Evolutionary conservation across 2,797 vertebrate genomes (phyloP).

Genomic region (Ceryle rudis): DNA sequence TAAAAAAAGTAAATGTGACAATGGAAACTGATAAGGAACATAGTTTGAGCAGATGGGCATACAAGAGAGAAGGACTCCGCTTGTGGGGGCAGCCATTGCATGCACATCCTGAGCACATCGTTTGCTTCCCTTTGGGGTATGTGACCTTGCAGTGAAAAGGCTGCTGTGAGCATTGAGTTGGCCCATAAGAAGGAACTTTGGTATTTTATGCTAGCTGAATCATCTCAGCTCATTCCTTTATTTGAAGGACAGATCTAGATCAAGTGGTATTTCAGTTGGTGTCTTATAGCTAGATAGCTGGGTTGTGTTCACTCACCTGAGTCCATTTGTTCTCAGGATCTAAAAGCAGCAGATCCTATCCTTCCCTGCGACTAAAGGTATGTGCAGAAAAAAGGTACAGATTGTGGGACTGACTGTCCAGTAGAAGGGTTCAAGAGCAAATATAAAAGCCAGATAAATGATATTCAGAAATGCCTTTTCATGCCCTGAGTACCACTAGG

Average conservation of each 20-base stretch:
- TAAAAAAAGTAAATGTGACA: neutral
- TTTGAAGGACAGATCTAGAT: neutral
- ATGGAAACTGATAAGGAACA: neutral
- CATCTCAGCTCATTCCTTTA: neutral
- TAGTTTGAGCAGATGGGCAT: neutral
- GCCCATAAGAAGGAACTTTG: neutral
- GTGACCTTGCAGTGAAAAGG: neutral
- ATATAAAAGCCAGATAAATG: neutral
- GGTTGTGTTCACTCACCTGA: neutral
- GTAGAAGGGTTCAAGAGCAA: neutral
- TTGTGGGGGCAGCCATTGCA: neutral
- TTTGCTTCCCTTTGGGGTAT: neutral
- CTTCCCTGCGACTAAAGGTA: neutral
- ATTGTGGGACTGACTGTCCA: neutral
- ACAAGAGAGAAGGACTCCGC: neutral
- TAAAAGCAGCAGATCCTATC: neutral
- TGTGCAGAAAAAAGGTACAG: neutral
- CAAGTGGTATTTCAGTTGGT: neutral
- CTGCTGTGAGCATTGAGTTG: neutral
- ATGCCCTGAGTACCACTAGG: neutral
- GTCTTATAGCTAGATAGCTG: neutral
- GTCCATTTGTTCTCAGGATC: neutral
- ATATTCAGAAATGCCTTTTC: neutral
- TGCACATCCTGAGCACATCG: fast-evolving
- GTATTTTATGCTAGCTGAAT: neutral